These are phyloP conservation scores for Acronicta aceris DNA, from an alignment of 2,888 invertebrate genomes.

Conservation along the genomic window DNA sequence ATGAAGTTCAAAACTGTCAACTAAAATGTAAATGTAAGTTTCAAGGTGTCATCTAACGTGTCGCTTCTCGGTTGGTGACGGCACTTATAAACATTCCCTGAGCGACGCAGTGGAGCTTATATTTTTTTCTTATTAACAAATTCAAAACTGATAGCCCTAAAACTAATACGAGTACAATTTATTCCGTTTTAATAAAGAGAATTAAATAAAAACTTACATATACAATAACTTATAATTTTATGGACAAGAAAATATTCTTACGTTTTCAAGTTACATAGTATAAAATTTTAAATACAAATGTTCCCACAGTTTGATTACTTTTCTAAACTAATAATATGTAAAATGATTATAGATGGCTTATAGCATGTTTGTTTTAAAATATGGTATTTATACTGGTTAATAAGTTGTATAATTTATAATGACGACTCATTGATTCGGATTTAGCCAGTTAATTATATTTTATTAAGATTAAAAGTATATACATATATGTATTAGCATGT, in stretches of 20 bases:
- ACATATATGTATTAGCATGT: neutral
- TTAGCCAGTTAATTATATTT: slow-evolving; percentile 9
- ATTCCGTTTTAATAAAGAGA: slow-evolving; percentile 75
- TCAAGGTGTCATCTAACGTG: slow-evolving; percentile 76
- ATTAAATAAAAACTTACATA: slow-evolving; percentile 72
- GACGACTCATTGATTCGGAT: slow-evolving; percentile 26
- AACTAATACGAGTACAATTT: slow-evolving; percentile 72
- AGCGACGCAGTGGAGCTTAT: slow-evolving; percentile 59
- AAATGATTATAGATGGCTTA: slow-evolving; percentile 56
- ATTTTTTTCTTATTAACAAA: slow-evolving; percentile 65
- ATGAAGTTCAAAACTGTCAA: slow-evolving; percentile 23
- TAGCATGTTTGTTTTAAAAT: slow-evolving; percentile 54
- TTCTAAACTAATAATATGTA: slow-evolving; percentile 61
- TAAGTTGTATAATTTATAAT: slow-evolving; percentile 16
- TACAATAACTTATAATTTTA: slow-evolving; percentile 72
- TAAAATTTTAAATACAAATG: slow-evolving; percentile 72
- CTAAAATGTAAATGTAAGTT: slow-evolving; percentile 72
- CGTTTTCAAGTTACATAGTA: slow-evolving; percentile 62
- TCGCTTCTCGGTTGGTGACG: slow-evolving; percentile 76
- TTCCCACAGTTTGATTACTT: slow-evolving; percentile 72
- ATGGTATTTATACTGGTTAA: slow-evolving; percentile 27
- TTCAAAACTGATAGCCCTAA: slow-evolving; percentile 65
- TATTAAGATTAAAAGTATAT: slow-evolving; percentile 8
- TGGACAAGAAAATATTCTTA: slow-evolving; percentile 71
- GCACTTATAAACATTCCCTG: slow-evolving; percentile 59